Evolutionary conservation across 2,113 vertebrate genomes (phyloP).

Genomic region (Laticauda laticaudata): DNA sequence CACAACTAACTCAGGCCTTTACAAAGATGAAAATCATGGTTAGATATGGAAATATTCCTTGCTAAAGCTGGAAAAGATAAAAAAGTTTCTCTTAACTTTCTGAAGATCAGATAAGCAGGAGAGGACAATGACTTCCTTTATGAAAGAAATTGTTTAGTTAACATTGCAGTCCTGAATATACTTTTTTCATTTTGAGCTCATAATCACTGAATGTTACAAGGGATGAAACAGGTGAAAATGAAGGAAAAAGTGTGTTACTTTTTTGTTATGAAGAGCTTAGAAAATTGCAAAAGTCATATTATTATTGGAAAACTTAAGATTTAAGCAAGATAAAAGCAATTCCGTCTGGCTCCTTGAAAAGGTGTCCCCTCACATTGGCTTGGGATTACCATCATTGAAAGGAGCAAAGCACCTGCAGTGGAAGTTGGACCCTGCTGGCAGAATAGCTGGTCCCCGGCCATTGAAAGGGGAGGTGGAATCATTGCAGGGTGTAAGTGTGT

Average conservation of each 20-base stretch:
- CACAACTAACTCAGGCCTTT: not conserved
- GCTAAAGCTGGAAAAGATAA: not conserved
- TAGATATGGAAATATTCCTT: not conserved
- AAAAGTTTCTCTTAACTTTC: not conserved
- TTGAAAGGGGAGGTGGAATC: too few species aligned
- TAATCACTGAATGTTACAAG: not conserved
- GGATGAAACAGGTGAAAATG: not conserved
- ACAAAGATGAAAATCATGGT: not conserved
- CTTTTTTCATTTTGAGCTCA: not conserved
- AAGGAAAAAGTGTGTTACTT: not conserved
- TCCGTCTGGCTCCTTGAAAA: too few species aligned
- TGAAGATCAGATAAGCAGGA: not conserved
- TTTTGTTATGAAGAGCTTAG: not conserved
- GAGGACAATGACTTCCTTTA: not conserved
- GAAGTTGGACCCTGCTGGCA: too few species aligned
- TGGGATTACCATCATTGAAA: too few species aligned
- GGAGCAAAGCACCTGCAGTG: too few species aligned
- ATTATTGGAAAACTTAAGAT: not conserved
- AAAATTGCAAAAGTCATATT: not conserved
- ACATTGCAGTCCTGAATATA: not conserved
- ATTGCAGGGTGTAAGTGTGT: too few species aligned
- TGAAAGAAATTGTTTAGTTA: not conserved
- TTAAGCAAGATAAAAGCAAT: not conserved
- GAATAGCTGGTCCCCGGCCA: too few species aligned
- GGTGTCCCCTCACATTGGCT: too few species aligned